Evolutionary conservation across 2,113 vertebrate genomes (phyloP), one percentile per base, ranked within the genome.

Genomic region (Nipponia nippon): DNA sequence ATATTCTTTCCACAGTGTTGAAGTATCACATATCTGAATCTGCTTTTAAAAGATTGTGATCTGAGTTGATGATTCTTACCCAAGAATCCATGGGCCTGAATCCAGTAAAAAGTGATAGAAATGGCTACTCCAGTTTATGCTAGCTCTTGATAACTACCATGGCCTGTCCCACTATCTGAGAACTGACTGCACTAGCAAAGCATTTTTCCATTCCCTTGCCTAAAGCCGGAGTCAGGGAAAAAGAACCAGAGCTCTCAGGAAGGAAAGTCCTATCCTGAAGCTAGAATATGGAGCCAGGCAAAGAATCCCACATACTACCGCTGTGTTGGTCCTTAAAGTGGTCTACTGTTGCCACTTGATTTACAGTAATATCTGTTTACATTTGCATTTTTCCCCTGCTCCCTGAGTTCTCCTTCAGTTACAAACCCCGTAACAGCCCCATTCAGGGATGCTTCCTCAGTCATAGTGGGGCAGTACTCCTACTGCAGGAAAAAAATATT

Each of bases 341-440:
- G 25, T 20, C 42, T 59, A 17, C 20, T 26, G 5, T 49, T 91
- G n/a, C 19, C 44, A n/a, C 11, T 36, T 63, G 26, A 50, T 87
- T 55, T 87, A 77, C 47, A 50, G 13, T 15, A 53, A 15, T 47
- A 49, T 71, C 38, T 87, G 19, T 16, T 86, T 70, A 40, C 13
- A 27, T 78, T 62, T 87, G 38, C 22, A 63, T 16, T 53, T 73
- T 55, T 32, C 10, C 29, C 36, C 13, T 1, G 0, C 6, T 67
- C 11, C 38, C 9, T 0, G 0, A 61, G 4, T 63, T 94, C 20
- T 73, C 19, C 26, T 71, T 62, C 26, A 59, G 38, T 59, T 59
- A 25, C 27, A 67, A 84, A 65, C 7, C 9, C 22, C 9, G 0
- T 36, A 66, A 49, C 11, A 87, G 40, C 5, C 53, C 19, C 14